Conservation (phyloP, 2,113 vertebrate species). For the Chaenogobius annularis region DNA sequence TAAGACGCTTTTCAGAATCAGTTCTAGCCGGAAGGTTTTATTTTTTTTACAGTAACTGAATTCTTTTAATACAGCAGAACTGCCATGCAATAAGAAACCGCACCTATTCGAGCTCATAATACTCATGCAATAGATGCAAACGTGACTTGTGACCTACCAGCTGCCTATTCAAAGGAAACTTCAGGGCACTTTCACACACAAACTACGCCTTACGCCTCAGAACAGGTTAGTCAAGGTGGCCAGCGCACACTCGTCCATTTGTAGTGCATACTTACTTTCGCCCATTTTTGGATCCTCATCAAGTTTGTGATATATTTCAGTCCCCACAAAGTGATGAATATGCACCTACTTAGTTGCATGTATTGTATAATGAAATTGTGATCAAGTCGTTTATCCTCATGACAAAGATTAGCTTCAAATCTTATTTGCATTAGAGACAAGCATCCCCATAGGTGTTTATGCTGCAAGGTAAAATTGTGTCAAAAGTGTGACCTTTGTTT, state of each 20-base stretch:
- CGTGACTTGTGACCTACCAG: constrained; percentile 28
- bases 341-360: not conserved
- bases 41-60: constrained; percentile 51
- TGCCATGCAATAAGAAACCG: constrained; percentile 24
- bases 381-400: too few species aligned
- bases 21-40: constrained; percentile 22
- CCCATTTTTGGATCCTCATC: too few species aligned
- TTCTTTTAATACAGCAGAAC: constrained; percentile 47
- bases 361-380: too few species aligned
- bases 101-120: constrained; percentile 43
- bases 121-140: constrained; percentile 27
- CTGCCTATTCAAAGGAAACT: constrained; percentile 51
- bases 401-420: not conserved
- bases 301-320: not conserved
- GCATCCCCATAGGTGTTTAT: not conserved
- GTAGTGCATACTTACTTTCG: not conserved
- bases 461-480: not conserved
- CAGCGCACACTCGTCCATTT: not conserved
- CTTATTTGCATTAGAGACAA: constrained; percentile 4
- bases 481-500: not conserved
- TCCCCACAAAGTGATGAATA: not conserved
- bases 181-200: constrained; percentile 62
- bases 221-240: constrained; percentile 11
- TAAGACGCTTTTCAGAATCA: constrained; percentile 28
- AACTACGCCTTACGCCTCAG: constrained; percentile 31